Conservation (phyloP, 53 echinoderm and acorn worm species). For the Actinopyga echinites region DNA sequence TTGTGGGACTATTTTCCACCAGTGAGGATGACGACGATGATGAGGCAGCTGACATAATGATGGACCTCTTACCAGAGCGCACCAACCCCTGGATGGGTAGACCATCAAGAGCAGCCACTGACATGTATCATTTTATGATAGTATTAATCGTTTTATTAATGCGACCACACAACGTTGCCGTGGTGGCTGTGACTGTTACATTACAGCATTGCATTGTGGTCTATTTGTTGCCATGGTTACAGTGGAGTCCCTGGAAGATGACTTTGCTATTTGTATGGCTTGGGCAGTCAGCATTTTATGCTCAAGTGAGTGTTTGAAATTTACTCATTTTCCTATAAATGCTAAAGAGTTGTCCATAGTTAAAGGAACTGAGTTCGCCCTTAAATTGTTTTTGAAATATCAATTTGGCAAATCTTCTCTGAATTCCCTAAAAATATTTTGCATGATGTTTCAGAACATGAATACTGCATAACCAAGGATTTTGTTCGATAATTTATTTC, state of each 20-base stretch:
- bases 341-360: too few relatives aligned
- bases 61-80: not conserved
- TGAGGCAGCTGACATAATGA: not conserved
- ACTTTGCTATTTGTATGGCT: constrained; percentile 87
- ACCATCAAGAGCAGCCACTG: constrained; percentile 19
- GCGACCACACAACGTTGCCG: constrained; percentile 84
- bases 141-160: constrained; percentile 72
- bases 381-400: too few relatives aligned
- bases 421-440: too few relatives aligned
- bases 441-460: too few relatives aligned
- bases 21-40: not conserved
- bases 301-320: constrained; percentile 72
- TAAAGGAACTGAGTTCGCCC: too few relatives aligned
- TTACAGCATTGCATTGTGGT: constrained; percentile 76
- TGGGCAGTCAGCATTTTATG: constrained; percentile 87
- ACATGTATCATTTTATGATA: constrained; percentile 57
- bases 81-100: constrained; percentile 4
- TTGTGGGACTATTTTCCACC: not conserved
- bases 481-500: too few relatives aligned
- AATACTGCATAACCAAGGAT: too few relatives aligned
- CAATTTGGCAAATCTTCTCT: too few relatives aligned
- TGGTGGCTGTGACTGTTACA: constrained; percentile 74
- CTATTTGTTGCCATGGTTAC: constrained; percentile 73
- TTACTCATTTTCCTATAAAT: not conserved
- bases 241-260: constrained; percentile 78